A percentile compares a stretch with the other conserved stretches of the same genome.
Evolutionary conservation across 2,888 invertebrate species (phyloP).

Genomic region (Troides oblongomaculatus): DNA sequence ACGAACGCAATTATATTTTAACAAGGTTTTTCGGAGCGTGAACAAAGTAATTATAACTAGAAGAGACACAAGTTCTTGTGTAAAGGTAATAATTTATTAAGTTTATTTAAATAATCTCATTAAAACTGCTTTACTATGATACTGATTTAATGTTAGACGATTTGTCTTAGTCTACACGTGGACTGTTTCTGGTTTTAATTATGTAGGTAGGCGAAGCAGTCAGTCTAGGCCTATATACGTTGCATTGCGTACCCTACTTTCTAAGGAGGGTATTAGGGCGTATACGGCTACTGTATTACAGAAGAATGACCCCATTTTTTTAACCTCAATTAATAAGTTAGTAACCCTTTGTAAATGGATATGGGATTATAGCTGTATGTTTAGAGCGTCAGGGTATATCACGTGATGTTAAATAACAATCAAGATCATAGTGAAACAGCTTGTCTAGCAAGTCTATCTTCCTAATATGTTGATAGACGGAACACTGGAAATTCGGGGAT

Average conservation of each 20-base stretch:
- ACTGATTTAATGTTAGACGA: not conserved
- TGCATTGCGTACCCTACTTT: not conserved
- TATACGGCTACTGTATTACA: not conserved
- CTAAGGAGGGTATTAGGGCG: not conserved
- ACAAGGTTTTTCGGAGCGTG: not conserved
- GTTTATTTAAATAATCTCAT: not conserved
- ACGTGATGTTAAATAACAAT: too few relatives aligned
- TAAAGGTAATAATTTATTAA: slow-evolving; percentile 9
- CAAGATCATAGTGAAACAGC: too few relatives aligned
- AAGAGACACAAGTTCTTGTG: not conserved
- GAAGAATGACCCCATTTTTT: not conserved
- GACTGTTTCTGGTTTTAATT: not conserved
- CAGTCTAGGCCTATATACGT: not conserved
- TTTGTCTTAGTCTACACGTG: not conserved
- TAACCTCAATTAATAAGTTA: too few relatives aligned
- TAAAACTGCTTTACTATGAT: not conserved
- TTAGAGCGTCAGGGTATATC: too few relatives aligned
- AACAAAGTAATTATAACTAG: not conserved
- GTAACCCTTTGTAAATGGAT: too few relatives aligned
- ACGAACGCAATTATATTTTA: not conserved
- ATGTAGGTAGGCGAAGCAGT: not conserved
- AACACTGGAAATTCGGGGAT: too few relatives aligned
- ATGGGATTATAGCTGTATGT: too few relatives aligned
- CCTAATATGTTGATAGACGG: too few relatives aligned
- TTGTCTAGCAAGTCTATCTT: too few relatives aligned